Evolutionary conservation across 2,113 vertebrate genomes (phyloP).

Genomic region (Tachycineta bicolor): DNA sequence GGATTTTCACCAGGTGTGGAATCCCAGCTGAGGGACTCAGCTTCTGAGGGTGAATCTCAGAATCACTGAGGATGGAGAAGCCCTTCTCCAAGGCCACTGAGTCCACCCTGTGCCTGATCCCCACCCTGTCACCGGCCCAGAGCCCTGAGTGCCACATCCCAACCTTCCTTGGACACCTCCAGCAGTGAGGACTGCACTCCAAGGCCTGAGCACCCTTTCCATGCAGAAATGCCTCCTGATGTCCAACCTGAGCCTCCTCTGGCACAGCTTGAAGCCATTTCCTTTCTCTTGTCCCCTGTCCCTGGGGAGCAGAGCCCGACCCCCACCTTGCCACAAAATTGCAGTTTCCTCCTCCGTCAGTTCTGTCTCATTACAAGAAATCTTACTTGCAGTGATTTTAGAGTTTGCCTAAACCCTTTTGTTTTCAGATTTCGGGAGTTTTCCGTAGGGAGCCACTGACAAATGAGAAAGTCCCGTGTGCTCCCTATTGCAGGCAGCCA

Average conservation of each 20-base stretch:
- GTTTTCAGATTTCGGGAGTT: fast-evolving
- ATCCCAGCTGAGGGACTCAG: not conserved
- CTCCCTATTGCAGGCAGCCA: not conserved
- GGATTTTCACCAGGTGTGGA: not conserved
- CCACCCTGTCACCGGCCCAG: not conserved
- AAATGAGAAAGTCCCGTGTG: not conserved
- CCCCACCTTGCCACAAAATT: not conserved
- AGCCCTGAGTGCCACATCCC: not conserved
- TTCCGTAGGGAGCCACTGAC: not conserved
- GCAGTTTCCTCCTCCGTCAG: fast-evolving
- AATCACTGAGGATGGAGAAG: not conserved
- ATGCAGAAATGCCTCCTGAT: fast-evolving
- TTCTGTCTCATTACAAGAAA: not conserved
- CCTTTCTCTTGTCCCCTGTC: not conserved
- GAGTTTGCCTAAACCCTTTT: not conserved
- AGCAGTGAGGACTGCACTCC: not conserved
- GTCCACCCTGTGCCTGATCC: fast-evolving
- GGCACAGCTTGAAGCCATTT: fast-evolving
- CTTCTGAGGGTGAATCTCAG: not conserved
- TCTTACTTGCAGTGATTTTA: not conserved
- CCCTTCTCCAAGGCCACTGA: fast-evolving
- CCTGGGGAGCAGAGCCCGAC: not conserved
- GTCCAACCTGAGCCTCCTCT: not conserved
- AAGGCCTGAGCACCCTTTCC: fast-evolving
- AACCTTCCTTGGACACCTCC: not conserved